A percentile compares a stretch with the other conserved stretches of the same genome.
Evolutionary conservation across 23 tunicate genomes (phyloP).

Genomic region (Clavelina lepadiformis): DNA sequence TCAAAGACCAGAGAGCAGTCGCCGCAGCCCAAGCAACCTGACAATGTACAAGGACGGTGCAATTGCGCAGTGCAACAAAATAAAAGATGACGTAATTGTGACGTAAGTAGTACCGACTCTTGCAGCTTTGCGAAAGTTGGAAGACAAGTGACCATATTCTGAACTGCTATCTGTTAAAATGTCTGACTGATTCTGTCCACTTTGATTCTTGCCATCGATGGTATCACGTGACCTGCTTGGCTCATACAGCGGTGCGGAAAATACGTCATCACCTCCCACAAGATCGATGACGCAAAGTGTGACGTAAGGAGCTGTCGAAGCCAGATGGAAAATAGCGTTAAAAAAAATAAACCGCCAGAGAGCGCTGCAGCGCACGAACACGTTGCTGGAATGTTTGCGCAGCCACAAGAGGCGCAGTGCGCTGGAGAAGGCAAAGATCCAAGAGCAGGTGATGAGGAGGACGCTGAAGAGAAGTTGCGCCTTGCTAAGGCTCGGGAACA

Average conservation of each 20-base stretch:
- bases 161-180: background rate
- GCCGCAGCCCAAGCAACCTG: constrained; percentile 62
- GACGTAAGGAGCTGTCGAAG: constrained; percentile 34
- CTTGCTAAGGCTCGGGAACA: constrained; percentile 50
- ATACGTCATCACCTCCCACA: constrained; percentile 5
- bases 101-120: constrained; percentile 1
- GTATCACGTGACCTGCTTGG: background rate
- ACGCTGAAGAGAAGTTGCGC: constrained; percentile 31
- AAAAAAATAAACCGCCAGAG: constrained; percentile 84
- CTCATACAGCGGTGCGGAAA: background rate
- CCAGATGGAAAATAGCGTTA: constrained; percentile 45
- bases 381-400: constrained; percentile 73
- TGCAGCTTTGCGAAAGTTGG: background rate
- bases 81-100: constrained; percentile 20
- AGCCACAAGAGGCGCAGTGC: constrained; percentile 66
- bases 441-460: constrained; percentile 24
- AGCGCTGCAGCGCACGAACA: constrained; percentile 92
- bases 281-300: constrained; percentile 38
- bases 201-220: background rate
- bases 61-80: constrained; percentile 42
- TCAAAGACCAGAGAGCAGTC: constrained; percentile 29
- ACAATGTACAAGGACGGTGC: constrained; percentile 64
- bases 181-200: background rate
- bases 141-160: no score
- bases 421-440: constrained; percentile 51